Evolutionary conservation across 2,888 invertebrate species (phyloP), one percentile per base, ranked within the genome.

Genomic region (Rhagonycha lutea): DNA sequence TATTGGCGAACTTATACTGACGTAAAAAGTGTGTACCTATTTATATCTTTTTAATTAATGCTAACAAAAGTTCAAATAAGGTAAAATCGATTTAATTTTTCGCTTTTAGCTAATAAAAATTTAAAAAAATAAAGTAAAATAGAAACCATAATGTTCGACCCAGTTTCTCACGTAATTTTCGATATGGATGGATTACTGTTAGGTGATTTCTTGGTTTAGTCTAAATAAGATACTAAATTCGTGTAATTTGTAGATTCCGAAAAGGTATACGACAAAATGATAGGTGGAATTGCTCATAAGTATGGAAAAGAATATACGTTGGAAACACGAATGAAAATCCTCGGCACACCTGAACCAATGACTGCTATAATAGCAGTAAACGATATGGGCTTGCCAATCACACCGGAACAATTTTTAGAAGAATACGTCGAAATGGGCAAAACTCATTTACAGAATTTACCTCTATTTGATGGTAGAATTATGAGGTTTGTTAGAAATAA

Each of bases 261-360:
- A 88, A 90, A 89, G 69, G 90, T 94, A 14, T 96, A 97, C 86
- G 93, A 94, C 83, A 91, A 91, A 84, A 93, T 94, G 85, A 92
- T 94, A 80, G 90, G 91, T 79, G 90, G 91, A 82, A 91, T 95
- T 80, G 92, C 93, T 80, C 90, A 90, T 7, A 89, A 91, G 79
- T 96, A 92, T 87, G 95, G 94, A 0, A 94, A 94, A 83, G 87
- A 89, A 61, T 98, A 96, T 88, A 95, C 95, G 0, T 91, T 92
- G 84, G 95, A 96, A 77, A 88, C 91, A 18, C 91, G 91, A 83
- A 84, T 89, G 74, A 89, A 88, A 81, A 84, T 89, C 61, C 86
- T 91, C 86, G 91, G 91, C 0, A 89, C 89, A 63, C 88, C 88
- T 5, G 89, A 90, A 76, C 82, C 81, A 29, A 90, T 89, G 28